These are phyloP conservation scores for Brachyistius frenatus DNA, from an alignment of 2,113 vertebrate genomes.

Conservation along the genomic window DNA sequence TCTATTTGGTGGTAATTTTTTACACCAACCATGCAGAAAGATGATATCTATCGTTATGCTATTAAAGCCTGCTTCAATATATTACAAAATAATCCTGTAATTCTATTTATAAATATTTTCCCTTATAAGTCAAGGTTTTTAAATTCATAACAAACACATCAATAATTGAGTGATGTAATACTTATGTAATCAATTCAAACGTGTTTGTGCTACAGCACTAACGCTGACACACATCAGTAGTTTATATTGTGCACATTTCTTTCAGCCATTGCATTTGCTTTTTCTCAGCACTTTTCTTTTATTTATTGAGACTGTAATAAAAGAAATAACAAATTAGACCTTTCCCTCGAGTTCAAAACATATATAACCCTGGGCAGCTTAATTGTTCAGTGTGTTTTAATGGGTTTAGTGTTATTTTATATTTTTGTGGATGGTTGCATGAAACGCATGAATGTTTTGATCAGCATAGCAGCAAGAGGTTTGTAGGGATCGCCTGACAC, in stretches of 20 bases:
- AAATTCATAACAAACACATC: constrained; percentile 65
- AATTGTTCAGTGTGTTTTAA: constrained; percentile 56
- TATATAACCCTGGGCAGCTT: constrained; percentile 66
- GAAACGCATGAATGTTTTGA: constrained; percentile 39
- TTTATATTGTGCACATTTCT: constrained; percentile 52
- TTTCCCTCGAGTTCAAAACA: constrained; percentile 64
- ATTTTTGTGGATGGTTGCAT: constrained; percentile 55
- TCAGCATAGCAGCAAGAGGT: constrained; percentile 41
- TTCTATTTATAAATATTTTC: constrained; percentile 65
- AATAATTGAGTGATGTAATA: constrained; percentile 68
- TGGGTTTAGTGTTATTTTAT: constrained; percentile 26
- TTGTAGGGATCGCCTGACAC: constrained; percentile 24
- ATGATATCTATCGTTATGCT: constrained; percentile 37
- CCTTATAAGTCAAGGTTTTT: constrained; percentile 60
- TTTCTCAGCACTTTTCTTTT: constrained; percentile 50
- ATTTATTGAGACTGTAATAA: constrained; percentile 67
- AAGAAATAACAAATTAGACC: constrained; percentile 50
- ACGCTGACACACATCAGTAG: constrained; percentile 48
- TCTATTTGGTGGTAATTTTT: constrained; percentile 32
- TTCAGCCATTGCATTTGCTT: constrained; percentile 57
- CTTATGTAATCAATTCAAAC: constrained; percentile 69
- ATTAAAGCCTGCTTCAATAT: constrained; percentile 36
- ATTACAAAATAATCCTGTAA: constrained; percentile 45
- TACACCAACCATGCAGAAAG: constrained; percentile 19
- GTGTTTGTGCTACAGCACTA: constrained; percentile 52